Evolutionary conservation across 2,113 vertebrate species (phyloP), one percentile per base, ranked within the genome.

Genomic region (Cyprinodon variegatus): DNA sequence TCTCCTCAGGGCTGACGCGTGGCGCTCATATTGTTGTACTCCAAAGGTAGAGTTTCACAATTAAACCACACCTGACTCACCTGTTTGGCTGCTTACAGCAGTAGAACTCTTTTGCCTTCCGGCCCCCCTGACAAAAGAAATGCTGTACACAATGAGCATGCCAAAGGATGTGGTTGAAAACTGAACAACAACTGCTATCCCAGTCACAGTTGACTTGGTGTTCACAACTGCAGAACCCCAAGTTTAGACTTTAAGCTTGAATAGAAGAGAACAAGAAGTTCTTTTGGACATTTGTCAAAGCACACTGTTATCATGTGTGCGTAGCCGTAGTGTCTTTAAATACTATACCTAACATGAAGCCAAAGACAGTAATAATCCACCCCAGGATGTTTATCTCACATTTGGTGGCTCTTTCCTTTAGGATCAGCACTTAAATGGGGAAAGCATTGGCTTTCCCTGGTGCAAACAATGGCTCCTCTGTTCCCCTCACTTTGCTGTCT

Each of bases 391-490:
- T 85, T 85, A 70, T 76, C 77, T 85, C 74, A 4, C 72, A 83
- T 68, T 66, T 66, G 62, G 45, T 41, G 48, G 64, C 78, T 79
- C 67, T 66, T 68, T 84, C 15, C 59, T 84, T 71, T 69, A 76
- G 79, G 82, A 86, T 93, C 89, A 84, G 89, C 82, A 76, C 82
- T 94, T 93, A 87, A 91, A 91, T 83, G 73, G 84, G 80, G 83
- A 90, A 86, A 91, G 89, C 89, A 81, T 86, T 86, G 89, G 89
- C 90, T 92, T 89, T 86, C 83, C 81, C 76, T 68, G 85, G 57
- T 69, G 76, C 71, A 80, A 90, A 95, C 94, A 95, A 95, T 94
- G 86, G 91, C 78, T 79, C 78, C 90, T 93, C 93, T 95, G 94
- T 95, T 93, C 83, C 77, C 75, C 46, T 29, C 53, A 77, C 84